Evolutionary conservation across 2,888 invertebrate species (phyloP), one percentile per base, ranked within the genome.

Genomic region (Diarsia mendica): DNA sequence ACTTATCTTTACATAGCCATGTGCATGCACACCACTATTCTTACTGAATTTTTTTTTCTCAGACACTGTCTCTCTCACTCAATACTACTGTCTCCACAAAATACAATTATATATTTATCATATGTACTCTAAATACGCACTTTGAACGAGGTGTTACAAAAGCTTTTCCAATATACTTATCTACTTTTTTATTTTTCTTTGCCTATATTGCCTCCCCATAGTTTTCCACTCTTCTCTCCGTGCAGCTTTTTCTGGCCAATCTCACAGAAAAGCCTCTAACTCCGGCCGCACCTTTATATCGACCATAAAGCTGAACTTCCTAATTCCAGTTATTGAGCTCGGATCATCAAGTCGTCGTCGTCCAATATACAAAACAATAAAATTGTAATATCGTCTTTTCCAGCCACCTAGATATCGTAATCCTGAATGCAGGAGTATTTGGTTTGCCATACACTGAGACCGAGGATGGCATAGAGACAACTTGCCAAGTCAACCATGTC

Each of bases 401-500:
- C 92, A 98, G 98, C 75, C 97, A 97, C 83, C 93, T 98, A 44
- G 97, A 98, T 90, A 97, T 98, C 87, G 92, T 98, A 23, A 98
- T 98, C 88, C 92, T 98, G 65, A 98, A 99, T 94, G 98, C 98
- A 70, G 98, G 98, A 28, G 97, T 98, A 0, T 98, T 98, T 93
- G 98, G 97, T 4, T 89, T 98, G 61, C 97, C 98, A 0, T 97
- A 97, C 92, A 97, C 97, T 0, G 96, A 97, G 84, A 98, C 98
- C 0, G 96, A 97, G 82, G 98, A 99, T 92, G 97, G 98, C 23
- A 97, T 98, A 80, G 98, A 99, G 92, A 97, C 97, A 71, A 98
- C 97, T 85, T 98, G 98, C 92, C 98, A 98, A 97, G 98, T 99
- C 0, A 99, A 99, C 92, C 98, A 99, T 93, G 96, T 99, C 72